Percentiles rank a stretch among this genome's conserved stretches.
Conservation (phyloP, 2,113 vertebrate species). For the Dermatemys mawii region DNA sequence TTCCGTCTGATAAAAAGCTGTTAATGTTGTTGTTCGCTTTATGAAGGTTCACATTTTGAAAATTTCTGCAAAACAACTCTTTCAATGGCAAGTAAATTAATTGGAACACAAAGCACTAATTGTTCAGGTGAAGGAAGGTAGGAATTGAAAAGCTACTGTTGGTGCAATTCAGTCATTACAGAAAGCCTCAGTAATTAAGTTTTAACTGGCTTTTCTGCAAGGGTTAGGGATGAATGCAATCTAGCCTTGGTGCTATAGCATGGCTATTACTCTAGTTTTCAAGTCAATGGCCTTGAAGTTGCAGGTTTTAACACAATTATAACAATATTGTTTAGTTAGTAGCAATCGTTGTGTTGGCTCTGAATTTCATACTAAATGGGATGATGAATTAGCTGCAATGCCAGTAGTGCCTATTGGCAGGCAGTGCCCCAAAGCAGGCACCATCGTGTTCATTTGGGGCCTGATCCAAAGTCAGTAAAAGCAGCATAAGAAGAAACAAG, state of each 20-base stretch:
- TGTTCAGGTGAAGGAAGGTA: background rate
- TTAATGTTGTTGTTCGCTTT: constrained; percentile 29
- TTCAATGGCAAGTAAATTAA: accelerated
- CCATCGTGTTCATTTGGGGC: background rate
- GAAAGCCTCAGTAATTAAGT: background rate
- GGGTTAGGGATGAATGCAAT: background rate
- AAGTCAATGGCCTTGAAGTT: no score
- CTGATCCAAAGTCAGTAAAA: background rate
- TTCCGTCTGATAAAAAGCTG: constrained; percentile 9
- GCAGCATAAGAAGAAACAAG: no score
- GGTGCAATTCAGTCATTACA: background rate
- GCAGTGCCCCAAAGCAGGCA: background rate
- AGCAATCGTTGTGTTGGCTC: background rate
- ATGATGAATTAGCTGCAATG: background rate
- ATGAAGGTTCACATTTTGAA: constrained; percentile 36
- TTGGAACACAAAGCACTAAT: background rate
- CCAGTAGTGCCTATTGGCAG: background rate
- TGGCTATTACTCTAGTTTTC: no score
- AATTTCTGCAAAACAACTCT: background rate
- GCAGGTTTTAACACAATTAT: no score
- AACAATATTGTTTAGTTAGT: background rate
- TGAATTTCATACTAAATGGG: background rate
- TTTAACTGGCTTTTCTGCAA: background rate
- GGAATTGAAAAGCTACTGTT: background rate
- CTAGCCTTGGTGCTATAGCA: background rate